These are phyloP conservation scores for Falco rusticolus DNA, from an alignment of 2,797 vertebrate genomes.

Conservation along the genomic window DNA sequence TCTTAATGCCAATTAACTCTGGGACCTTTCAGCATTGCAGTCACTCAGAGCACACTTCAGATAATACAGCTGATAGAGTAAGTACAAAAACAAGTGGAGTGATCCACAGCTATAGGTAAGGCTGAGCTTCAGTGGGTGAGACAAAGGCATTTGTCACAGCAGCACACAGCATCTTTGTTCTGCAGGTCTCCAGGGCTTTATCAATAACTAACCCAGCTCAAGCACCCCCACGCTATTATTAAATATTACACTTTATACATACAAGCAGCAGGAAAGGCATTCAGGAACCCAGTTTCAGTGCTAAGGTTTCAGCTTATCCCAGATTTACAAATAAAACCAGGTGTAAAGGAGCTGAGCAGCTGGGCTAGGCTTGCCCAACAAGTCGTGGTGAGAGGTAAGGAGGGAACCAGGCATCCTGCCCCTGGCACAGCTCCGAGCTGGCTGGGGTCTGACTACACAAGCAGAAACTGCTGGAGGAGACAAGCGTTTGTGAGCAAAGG, in stretches of 20 bases:
- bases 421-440: rapidly evolving
- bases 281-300: not conserved
- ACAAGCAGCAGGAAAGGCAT: not conserved
- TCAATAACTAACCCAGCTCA: not conserved
- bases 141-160: rapidly evolving
- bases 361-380: not conserved
- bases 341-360: not conserved
- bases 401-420: not conserved
- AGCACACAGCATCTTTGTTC: not conserved
- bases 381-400: not conserved
- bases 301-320: not conserved
- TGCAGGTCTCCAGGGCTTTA: not conserved
- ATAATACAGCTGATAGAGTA: conserved; percentile 4
- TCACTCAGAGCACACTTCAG: conserved; percentile 3
- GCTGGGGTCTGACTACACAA: rapidly evolving
- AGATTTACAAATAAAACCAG: not conserved
- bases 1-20: conserved; percentile 39
- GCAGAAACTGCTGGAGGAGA: not conserved
- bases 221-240: rapidly evolving
- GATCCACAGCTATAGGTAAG: not conserved
- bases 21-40: not conserved
- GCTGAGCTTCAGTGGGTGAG: not conserved
- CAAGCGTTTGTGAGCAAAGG: not conserved
- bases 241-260: not conserved
- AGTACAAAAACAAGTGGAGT: not conserved